Base-by-base conservation (phyloP, 2,888 invertebrate species). In the Cheilosia urbana region DNA sequence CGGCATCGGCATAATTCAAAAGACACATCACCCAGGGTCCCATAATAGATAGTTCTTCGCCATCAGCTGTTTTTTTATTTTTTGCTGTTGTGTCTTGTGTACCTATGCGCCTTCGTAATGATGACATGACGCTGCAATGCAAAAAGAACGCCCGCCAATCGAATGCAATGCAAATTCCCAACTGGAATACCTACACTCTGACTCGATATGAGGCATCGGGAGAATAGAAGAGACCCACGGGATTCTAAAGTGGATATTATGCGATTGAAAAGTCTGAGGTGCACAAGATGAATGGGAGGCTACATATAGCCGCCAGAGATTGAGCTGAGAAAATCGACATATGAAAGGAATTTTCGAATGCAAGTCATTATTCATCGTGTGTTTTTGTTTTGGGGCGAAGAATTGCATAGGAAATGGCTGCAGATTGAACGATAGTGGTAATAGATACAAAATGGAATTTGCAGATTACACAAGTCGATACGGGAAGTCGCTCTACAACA, bases 71-170 rank as follows among this genome's bases (percentile, higher is more conserved):
- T 27, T 27, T 7, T 27, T 27, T 27, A 6, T 27, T 27, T 68
- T 34, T 51, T 66, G 24, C 58, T 66, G 17, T 65, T 11, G 40
- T 58, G 34, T 17, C 51, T 55, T 45, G 45, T 47, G 7, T 24
- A 24, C 1, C n/a, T n/a, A 27, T 30, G 30, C 77, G 30, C 77
- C 83, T 92, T 93, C 93, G 87, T 93, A 93, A 19, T 93, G 93
- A 60, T 93, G 90, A 88, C 93, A 93, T 89, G 93, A 93, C 1
- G 93, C 93, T 76, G 93, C 93, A 21, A 93, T 93, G 69, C 53
- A 75, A 68, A 7, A 63, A 24, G 15, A 47, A 63, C 13, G 40
- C 51, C 30, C 37, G 6, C 45, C 55, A 58, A 49, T 58, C 24
- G 57, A 66, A 66, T 76, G 40, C 68, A 68, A 45, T 77, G 76